Evolutionary conservation across 2,113 vertebrate species (phyloP).

Genomic region (Excalfactoria chinensis): DNA sequence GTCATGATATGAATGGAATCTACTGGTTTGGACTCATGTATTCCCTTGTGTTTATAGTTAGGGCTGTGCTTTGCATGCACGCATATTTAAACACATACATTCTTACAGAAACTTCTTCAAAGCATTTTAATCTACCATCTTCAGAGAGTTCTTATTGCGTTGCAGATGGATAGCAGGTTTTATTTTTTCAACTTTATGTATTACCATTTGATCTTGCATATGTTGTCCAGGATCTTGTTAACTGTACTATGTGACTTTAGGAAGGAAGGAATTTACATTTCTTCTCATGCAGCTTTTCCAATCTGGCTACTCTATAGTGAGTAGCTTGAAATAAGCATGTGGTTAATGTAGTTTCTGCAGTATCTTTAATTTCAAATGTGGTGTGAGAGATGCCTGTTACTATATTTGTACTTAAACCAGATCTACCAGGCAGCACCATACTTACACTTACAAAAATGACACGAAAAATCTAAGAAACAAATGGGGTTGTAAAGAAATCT

Average conservation of each 20-base stretch:
- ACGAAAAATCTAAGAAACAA: not conserved
- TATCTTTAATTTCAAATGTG: not conserved
- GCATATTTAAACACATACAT: not conserved
- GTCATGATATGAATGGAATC: not conserved
- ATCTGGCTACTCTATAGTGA: not conserved
- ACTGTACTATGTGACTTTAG: not conserved
- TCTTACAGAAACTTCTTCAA: not conserved
- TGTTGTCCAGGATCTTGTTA: constrained; percentile 2
- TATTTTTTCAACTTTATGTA: not conserved
- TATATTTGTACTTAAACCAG: not conserved
- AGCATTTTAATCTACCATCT: not conserved
- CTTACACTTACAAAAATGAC: not conserved
- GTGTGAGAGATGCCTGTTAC: not conserved
- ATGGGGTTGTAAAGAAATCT: not conserved
- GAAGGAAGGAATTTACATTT: not conserved
- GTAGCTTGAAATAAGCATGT: not conserved
- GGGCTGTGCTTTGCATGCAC: not conserved
- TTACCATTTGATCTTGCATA: not conserved
- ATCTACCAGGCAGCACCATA: not conserved
- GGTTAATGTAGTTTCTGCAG: not conserved
- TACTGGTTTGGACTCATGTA: not conserved
- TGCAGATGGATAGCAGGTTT: constrained; percentile 18
- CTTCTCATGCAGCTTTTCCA: not conserved
- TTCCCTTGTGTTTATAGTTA: not conserved
- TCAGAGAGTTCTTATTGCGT: not conserved